Conservation (phyloP, 1,140 invertebrate species). For the Sycobia sp. region DNA sequence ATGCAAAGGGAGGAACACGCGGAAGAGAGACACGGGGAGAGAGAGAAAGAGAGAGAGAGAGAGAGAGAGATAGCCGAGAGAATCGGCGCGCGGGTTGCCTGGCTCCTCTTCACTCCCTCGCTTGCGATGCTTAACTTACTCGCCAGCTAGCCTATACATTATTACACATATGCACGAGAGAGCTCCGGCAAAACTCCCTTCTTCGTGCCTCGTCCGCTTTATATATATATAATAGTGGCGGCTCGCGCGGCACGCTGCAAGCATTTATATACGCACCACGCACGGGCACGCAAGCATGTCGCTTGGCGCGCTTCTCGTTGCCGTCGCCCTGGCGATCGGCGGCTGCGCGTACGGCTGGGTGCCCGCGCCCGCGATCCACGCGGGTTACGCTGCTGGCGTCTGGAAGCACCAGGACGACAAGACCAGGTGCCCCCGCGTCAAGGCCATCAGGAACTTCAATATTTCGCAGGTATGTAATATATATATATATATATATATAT, state of each 20-base stretch:
- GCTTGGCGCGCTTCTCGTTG: constrained; percentile 21
- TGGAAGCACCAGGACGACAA: constrained; percentile 64
- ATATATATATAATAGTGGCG: constrained; percentile 42
- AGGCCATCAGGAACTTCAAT: constrained; percentile 60
- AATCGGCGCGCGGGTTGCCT: not conserved
- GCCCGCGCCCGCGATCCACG: not conserved
- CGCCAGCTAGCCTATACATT: too few species aligned
- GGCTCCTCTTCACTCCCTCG: too few species aligned
- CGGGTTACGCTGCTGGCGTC: not conserved
- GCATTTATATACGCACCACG: too few species aligned
- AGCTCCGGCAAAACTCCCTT: too few species aligned
- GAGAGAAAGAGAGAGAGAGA: too few species aligned
- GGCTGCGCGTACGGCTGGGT: too few species aligned
- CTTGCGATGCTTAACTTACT: too few species aligned
- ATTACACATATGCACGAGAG: too few species aligned
- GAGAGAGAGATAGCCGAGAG: not conserved
- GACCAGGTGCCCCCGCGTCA: constrained; percentile 66
- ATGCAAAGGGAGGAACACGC: constrained; percentile 53
- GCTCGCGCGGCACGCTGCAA: constrained; percentile 41
- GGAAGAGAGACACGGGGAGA: constrained; percentile 36
- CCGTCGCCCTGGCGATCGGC: constrained; percentile 27
- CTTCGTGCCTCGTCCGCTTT: too few species aligned
- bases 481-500: not conserved
- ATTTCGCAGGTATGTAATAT: constrained; percentile 54
- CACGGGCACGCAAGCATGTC: not conserved